Percentiles rank a stretch among this genome's conserved stretches.
phyloP scores from a whole-genome alignment of 2,797 vertebrate species.

The Neosilurus mollespiculum region DNA sequence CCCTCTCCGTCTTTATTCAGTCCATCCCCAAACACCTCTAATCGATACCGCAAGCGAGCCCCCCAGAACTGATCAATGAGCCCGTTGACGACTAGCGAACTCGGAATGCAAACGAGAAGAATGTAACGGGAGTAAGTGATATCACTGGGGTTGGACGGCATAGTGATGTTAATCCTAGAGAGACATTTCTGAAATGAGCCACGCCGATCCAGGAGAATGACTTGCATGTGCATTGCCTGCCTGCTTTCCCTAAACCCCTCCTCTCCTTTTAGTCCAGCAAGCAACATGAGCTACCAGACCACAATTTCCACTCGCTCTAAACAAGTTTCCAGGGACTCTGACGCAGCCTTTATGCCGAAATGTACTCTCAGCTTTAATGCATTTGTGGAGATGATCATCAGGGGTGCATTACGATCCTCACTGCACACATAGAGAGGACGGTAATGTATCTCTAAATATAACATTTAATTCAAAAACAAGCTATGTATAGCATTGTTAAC shows the following conservation, averaged over 20 bases:
- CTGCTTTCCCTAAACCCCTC: constrained; percentile 43
- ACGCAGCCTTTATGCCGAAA: constrained; percentile 1
- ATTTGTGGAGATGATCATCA: background rate
- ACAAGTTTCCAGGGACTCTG: constrained; percentile 38
- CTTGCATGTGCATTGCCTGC: constrained; percentile 45
- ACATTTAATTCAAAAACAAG: constrained; percentile 57
- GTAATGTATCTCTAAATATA: constrained; percentile 61
- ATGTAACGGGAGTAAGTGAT: constrained; percentile 44
- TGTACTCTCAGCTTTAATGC: background rate
- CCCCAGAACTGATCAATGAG: background rate
- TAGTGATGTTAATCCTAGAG: constrained; percentile 47
- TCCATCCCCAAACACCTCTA: background rate
- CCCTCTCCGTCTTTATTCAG: background rate
- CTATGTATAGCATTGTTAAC: background rate
- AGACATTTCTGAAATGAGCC: constrained; percentile 50
- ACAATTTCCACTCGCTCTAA: constrained; percentile 40
- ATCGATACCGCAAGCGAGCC: background rate
- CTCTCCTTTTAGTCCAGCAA: constrained; percentile 47
- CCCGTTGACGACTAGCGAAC: constrained; percentile 7
- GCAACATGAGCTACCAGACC: constrained; percentile 50
- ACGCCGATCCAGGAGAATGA: constrained; percentile 47
- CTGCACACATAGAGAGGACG: constrained; percentile 44
- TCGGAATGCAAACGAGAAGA: background rate
- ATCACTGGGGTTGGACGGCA: constrained; percentile 22
- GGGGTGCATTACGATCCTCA: background rate